These are phyloP conservation scores for Lutjanus campechanus DNA, from an alignment of 2,797 vertebrate genomes.

Conservation along the genomic window DNA sequence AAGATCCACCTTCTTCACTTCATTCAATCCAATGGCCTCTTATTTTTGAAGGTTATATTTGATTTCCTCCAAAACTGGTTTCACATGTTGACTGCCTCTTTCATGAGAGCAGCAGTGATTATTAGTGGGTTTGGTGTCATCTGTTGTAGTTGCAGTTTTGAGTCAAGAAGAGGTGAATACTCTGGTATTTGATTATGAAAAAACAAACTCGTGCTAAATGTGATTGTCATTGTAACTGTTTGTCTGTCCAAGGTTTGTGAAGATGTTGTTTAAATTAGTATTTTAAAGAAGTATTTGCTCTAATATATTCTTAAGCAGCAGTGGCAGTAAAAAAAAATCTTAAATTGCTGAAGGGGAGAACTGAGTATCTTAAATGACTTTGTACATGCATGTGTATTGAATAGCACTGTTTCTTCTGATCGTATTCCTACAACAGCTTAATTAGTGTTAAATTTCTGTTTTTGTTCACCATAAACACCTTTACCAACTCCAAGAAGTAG, in stretches of 20 bases:
- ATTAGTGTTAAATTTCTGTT: background rate
- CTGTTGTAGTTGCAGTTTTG: slow-evolving; percentile 4
- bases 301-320: background rate
- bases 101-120: background rate
- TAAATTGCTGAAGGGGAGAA: background rate
- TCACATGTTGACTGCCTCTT: background rate
- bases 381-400: background rate
- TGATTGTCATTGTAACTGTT: background rate
- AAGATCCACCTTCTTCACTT: slow-evolving; percentile 18
- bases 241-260: background rate
- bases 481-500: background rate
- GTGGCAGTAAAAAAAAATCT: too few relatives aligned
- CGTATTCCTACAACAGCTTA: background rate
- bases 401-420: background rate
- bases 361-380: background rate
- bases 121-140: background rate
- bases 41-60: background rate
- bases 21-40: background rate
- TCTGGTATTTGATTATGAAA: background rate
- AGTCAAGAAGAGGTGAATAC: background rate
- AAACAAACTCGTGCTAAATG: background rate
- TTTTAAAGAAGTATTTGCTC: background rate
- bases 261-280: background rate
- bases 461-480: background rate
- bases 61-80: background rate